phyloP scores from a whole-genome alignment of 2,888 invertebrate genomes.

The Cataglyphis albicans region DNA sequence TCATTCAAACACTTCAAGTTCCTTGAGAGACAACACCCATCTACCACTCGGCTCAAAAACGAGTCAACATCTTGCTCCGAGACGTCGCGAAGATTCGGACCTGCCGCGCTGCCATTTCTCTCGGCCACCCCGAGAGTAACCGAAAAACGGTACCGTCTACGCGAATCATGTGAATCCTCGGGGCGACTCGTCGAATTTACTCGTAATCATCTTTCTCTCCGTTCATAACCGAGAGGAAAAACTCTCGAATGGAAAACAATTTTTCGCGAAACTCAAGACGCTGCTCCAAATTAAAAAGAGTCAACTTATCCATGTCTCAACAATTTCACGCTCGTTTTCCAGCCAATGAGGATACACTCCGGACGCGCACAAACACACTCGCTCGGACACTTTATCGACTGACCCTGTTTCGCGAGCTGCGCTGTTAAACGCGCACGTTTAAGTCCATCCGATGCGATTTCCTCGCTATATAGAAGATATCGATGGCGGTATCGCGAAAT shows the following conservation, averaged over 20 bases:
- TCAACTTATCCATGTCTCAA: neutral
- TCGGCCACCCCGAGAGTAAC: slow-evolving; percentile 35
- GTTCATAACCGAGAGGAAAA: neutral
- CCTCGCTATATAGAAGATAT: neutral
- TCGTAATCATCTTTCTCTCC: slow-evolving; percentile 14
- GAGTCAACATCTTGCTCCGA: slow-evolving; percentile 36
- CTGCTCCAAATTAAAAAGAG: neutral
- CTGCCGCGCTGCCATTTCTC: slow-evolving; percentile 43
- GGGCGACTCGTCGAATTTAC: neutral
- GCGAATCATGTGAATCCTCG: slow-evolving; percentile 1
- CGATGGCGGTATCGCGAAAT: slow-evolving; percentile 16
- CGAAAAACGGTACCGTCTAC: slow-evolving; percentile 38
- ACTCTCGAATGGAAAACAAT: neutral
- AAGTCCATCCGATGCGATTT: slow-evolving; percentile 30
- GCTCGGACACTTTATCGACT: slow-evolving; percentile 75
- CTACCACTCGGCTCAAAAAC: slow-evolving; percentile 51
- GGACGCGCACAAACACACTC: slow-evolving; percentile 63
- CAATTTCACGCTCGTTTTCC: neutral
- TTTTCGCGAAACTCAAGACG: neutral
- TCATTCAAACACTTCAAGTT: slow-evolving; percentile 52
- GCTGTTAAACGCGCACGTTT: slow-evolving; percentile 49
- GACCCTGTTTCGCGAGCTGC: slow-evolving; percentile 72
- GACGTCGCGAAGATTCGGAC: slow-evolving; percentile 46
- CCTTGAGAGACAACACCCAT: slow-evolving; percentile 24
- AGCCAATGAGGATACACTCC: slow-evolving; percentile 21